Conservation (phyloP, 1,140 invertebrate species). For the Pentalonia nigronervosa region DNA sequence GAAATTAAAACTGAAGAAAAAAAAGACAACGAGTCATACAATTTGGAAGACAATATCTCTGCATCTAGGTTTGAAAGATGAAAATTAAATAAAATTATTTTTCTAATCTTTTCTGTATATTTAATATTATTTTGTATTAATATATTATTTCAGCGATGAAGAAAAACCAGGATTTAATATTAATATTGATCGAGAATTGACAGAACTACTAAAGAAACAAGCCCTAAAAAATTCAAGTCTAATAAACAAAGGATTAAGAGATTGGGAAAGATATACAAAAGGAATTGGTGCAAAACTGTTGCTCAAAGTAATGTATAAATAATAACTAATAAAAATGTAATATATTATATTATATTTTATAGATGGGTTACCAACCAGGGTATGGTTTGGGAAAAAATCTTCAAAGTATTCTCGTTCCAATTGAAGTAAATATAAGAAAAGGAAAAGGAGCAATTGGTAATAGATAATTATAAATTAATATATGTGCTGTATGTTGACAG, state of each 20-base stretch:
- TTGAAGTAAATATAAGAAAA: conserved; percentile 90
- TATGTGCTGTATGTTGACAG: not conserved
- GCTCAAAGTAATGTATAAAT: conserved; percentile 70
- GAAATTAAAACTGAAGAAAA: conserved; percentile 65
- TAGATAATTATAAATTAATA: not conserved
- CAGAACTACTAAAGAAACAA: conserved; percentile 72
- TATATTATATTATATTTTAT: conserved; percentile 61
- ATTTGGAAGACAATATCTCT: conserved; percentile 61
- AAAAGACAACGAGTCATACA: conserved; percentile 66
- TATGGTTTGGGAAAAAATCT: conserved; percentile 95
- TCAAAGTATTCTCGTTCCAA: conserved; percentile 94
- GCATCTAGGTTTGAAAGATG: conserved; percentile 64
- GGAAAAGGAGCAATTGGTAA: conserved; percentile 87
- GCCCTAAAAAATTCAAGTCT: conserved; percentile 66
- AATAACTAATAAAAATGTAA: not conserved
- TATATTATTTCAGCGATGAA: conserved; percentile 65
- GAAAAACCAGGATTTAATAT: conserved; percentile 62
- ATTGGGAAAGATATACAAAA: conserved; percentile 94
- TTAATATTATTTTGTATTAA: not conserved
- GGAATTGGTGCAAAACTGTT: conserved; percentile 95
- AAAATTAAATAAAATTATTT: too few species aligned
- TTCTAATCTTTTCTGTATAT: not conserved
- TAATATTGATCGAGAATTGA: conserved; percentile 65
- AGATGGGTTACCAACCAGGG: conserved; percentile 98
- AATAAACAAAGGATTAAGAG: conserved; percentile 75